Evolutionary conservation across 2,113 vertebrate genomes (phyloP), one percentile per base, ranked within the genome.

Genomic region (Laterallus jamaicensis): DNA sequence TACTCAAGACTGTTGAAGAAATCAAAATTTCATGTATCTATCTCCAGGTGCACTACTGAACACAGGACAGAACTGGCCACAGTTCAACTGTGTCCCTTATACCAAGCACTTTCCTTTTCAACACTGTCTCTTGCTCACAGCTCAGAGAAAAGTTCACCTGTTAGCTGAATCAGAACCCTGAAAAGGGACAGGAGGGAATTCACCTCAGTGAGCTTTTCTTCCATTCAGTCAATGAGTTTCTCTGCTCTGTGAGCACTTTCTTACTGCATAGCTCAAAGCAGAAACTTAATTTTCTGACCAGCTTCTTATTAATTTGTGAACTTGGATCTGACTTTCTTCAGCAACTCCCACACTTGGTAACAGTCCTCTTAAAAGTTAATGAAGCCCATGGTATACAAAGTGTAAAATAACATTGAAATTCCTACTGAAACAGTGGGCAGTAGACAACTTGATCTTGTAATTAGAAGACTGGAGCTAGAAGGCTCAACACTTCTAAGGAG

Each of bases 361-460:
- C 26, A 86, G 32, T 81, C 62, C 47, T 76, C 29, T 79, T 8
- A 68, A 76, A 89, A 82, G 39, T 47, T 73, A 73, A 82, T 69
- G 95, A 75, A 81, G 44, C 16, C 88, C 20, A 56, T 8, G 29
- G 49, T 32, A 49, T 64, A 31, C 20, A 50, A 50, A 22, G 21
- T 58, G 59, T 31, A 55, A 83, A 86, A 77, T 22, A 83, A 74
- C 8, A 35, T 0, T 70, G 74, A 79, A 88, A 94, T 71, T 42
- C 40, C 58, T 50, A 62, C 81, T 81, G 47, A 89, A 94, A 12
- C n/a, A 87, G 40, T 50, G 85, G 91, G 42, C 35, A 78, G 94
- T 21, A 83, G 79, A 82, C 39, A 82, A 81, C 26, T 15, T 52
- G n/a, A 70, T 74, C 63, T 73, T 79, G 42, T 54, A 60, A 80